Conservation (phyloP, 92 coral and sea anemone genomes). For the Phymanthus crucifer region DNA sequence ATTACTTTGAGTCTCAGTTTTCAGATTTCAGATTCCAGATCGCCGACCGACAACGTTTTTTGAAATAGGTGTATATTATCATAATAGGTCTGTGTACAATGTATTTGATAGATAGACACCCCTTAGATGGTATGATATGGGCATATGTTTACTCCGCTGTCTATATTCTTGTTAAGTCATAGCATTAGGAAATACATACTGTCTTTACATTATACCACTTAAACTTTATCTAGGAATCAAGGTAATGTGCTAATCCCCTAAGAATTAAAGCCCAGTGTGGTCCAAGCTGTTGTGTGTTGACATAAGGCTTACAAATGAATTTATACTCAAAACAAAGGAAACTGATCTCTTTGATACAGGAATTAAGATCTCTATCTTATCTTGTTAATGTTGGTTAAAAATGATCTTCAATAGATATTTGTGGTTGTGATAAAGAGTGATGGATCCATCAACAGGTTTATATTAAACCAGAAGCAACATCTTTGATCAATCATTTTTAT, state of each 20-base stretch:
- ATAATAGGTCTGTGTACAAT: not conserved
- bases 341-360: not conserved
- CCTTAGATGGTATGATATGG: not conserved
- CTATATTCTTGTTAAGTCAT: not conserved
- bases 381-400: not conserved
- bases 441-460: no score
- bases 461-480: no score
- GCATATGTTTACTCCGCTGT: not conserved
- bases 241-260: constrained; percentile 1
- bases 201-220: constrained; percentile 6
- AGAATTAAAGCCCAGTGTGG: constrained; percentile 7
- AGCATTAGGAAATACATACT: constrained; percentile 7
- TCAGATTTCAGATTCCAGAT: no score
- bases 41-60: no score
- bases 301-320: not conserved
- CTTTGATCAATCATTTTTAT: no score
- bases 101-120: not conserved
- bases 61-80: not conserved
- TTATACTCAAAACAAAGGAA: not conserved
- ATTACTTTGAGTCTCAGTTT: no score
- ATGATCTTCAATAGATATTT: no score
- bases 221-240: constrained; percentile 8
- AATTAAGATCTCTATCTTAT: not conserved
- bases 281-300: not conserved
- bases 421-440: no score